Conservation (phyloP, 2,113 vertebrate species). For the Cromileptes altivelis region DNA sequence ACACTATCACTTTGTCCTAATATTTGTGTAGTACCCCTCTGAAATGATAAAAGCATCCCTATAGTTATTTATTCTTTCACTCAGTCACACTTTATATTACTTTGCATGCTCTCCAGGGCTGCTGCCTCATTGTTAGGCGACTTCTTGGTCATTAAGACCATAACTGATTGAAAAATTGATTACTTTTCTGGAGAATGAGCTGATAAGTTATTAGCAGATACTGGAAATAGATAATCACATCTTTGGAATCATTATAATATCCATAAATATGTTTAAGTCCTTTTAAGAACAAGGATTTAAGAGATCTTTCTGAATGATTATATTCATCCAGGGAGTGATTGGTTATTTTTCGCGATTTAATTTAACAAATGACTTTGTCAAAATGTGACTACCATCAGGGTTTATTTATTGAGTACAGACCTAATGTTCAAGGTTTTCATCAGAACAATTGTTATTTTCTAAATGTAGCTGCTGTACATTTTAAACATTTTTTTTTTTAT, state of each 20-base stretch:
- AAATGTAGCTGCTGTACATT: no score
- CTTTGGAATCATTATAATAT: background rate
- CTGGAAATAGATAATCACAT: background rate
- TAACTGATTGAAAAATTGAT: background rate
- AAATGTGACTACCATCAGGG: background rate
- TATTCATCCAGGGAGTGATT: background rate
- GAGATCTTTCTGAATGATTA: background rate
- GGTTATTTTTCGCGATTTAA: background rate
- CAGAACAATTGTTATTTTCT: no score
- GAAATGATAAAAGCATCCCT: background rate
- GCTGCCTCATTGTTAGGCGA: background rate
- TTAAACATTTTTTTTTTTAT: no score
- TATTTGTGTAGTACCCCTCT: background rate
- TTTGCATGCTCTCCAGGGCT: background rate
- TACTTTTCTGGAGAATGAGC: background rate
- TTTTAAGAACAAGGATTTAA: background rate
- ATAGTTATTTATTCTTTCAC: background rate
- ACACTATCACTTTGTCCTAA: background rate
- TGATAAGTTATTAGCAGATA: background rate
- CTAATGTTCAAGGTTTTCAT: background rate
- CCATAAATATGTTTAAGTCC: background rate
- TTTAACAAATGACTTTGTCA: background rate
- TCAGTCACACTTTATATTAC: background rate
- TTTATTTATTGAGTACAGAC: background rate
- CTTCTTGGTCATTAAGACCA: background rate